Conservation (phyloP, 2,888 invertebrate species). For the Stomorhina lunata region DNA sequence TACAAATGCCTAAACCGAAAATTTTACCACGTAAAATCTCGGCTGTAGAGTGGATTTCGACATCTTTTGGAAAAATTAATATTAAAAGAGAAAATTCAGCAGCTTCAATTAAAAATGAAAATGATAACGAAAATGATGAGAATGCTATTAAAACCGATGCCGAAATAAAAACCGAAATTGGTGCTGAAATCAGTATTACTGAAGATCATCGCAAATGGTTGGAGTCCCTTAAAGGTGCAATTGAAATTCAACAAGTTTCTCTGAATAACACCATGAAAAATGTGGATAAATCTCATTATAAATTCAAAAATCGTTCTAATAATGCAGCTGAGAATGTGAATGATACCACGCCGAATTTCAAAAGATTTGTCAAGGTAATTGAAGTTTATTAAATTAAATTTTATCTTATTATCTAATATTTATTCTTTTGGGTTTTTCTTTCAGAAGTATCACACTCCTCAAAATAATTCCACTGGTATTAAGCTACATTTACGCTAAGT, state of each 20-base stretch:
- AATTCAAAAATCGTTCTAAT: constrained; percentile 20
- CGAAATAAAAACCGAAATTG: constrained; percentile 44
- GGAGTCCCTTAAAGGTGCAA: constrained; percentile 72
- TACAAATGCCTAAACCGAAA: constrained; percentile 67
- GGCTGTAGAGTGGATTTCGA: constrained; percentile 75
- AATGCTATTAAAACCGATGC: constrained; percentile 51
- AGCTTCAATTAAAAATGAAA: constrained; percentile 18
- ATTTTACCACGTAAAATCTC: constrained; percentile 68
- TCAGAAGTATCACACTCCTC: constrained; percentile 56
- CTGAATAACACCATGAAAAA: constrained; percentile 29
- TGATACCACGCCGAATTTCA: constrained; percentile 72
- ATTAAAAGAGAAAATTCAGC: constrained; percentile 59
- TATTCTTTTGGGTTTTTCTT: constrained; percentile 3
- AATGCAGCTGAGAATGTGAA: constrained; percentile 57
- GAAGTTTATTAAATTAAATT: no score
- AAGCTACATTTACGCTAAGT: constrained; percentile 53
- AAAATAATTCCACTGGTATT: constrained; percentile 26
- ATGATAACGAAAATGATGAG: constrained; percentile 26
- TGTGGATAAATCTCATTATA: constrained; percentile 52
- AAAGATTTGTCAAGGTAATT: constrained; percentile 78
- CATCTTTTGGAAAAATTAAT: constrained; percentile 70
- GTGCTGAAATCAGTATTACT: constrained; percentile 39
- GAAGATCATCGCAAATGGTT: constrained; percentile 71
- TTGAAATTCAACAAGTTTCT: constrained; percentile 70
- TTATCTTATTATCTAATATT: background rate